Conservation (phyloP, 1,140 invertebrate species). For the Choristoneura fumiferana region DNA sequence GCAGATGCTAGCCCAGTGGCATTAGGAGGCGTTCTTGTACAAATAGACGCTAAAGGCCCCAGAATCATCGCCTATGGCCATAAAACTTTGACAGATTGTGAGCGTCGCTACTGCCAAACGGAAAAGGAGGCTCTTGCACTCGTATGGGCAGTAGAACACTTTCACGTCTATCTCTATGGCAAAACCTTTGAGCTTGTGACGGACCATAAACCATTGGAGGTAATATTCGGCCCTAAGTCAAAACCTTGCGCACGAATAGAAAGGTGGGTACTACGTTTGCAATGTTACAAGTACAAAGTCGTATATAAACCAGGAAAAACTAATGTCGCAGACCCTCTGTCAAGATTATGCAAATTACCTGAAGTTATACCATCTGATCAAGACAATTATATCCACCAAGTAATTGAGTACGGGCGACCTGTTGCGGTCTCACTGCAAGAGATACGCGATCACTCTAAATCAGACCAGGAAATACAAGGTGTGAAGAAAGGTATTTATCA, state of each 20-base stretch:
- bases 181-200: constrained; percentile 19
- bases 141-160: too few relatives aligned
- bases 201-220: constrained; percentile 38
- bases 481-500: background rate
- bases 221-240: too few relatives aligned
- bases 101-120: background rate
- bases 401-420: background rate
- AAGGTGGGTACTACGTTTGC: background rate
- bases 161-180: constrained; percentile 22
- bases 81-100: background rate
- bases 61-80: constrained; percentile 34
- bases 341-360: background rate
- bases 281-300: background rate
- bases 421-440: background rate
- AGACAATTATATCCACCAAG: background rate
- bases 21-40: constrained; percentile 33
- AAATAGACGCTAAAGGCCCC: constrained; percentile 21
- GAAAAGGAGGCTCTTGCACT: constrained; percentile 2
- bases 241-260: constrained; percentile 31
- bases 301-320: background rate
- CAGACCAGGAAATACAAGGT: background rate
- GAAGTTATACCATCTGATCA: background rate
- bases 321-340: constrained; percentile 8
- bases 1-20: constrained; percentile 36
- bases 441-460: background rate